Evolutionary conservation across 2,797 vertebrate species (phyloP), one percentile per base, ranked within the genome.

Genomic region (Sarcoramphus papa): DNA sequence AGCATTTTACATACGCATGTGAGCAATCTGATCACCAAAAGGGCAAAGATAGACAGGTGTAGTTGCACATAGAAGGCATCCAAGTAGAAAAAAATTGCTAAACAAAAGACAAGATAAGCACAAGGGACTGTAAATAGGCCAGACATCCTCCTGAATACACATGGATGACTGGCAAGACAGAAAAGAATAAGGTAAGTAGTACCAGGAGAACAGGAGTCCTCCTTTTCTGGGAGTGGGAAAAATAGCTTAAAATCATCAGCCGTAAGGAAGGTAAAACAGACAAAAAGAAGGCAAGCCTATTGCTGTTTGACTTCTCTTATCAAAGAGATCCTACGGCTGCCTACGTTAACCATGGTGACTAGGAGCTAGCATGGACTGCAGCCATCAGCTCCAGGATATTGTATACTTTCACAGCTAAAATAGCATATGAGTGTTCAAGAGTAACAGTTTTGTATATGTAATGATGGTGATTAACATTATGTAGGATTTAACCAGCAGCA

Each of bases 281-380:
- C 3, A 64, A 53, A 74, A 78, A 78, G 25, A 48, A 13, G 5
- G 23, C 5, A 57, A 47, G 7, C 7, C 3, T 33, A 21, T 7
- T 48, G 33, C 0, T 0, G 1, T 56, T 77, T 63, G 31, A 48
- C 10, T 68, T 68, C 27, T 86, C 25, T 73, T 35, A 85, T 24
- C n/a, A 45, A 64, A 86, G 30, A 72, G 5, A 10, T 83, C 19
- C 21, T 41, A 11, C 1, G 2, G 20, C 18, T 78, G 41, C 23
- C 31, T 25, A 28, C 1, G 0, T 57, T 41, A 70, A 78, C 53
- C 2, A 2, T 1, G 8, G 21, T 30, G n/a, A 84, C 18, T 17
- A n/a, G 10, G 22, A 86, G 25, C 7, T 37, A 70, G 14, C 35
- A 28, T 11, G 12, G 20, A n/a, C 47, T 59, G 40, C 37, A 67